These are phyloP conservation scores for Stenolophus ochropezus DNA, from an alignment of 2,888 invertebrate species.

Conservation along the genomic window DNA sequence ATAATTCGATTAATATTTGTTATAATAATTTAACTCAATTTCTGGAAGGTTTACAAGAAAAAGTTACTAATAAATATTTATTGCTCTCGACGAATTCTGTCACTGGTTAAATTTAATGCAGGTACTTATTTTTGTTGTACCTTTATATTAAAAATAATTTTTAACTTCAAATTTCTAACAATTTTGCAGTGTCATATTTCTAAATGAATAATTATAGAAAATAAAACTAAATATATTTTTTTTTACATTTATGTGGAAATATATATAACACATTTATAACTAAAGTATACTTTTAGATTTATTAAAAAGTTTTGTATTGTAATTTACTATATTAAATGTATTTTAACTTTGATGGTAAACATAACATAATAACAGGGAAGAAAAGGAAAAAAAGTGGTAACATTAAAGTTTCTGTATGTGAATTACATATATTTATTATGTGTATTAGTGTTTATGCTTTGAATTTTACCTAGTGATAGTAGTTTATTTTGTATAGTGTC, in stretches of 20 bases:
- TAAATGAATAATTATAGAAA: neutral
- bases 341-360: slow-evolving; percentile 1
- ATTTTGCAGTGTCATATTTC: neutral
- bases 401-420: neutral
- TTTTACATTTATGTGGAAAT: neutral
- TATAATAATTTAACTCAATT: no score
- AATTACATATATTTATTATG: neutral
- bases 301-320: slow-evolving; percentile 23
- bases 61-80: no score
- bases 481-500: neutral
- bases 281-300: slow-evolving; percentile 1
- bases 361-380: neutral
- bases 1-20: no score
- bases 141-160: neutral
- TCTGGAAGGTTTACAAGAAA: no score
- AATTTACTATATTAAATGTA: slow-evolving; percentile 23
- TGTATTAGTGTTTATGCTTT: neutral
- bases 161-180: neutral
- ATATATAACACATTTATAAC: neutral
- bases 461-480: neutral
- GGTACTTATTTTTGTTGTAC: no score
- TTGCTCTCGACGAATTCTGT: no score
- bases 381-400: neutral
- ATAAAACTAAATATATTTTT: neutral
- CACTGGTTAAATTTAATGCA: no score